phyloP scores from a whole-genome alignment of 2,888 invertebrate species.

The Eudemis profundana region DNA sequence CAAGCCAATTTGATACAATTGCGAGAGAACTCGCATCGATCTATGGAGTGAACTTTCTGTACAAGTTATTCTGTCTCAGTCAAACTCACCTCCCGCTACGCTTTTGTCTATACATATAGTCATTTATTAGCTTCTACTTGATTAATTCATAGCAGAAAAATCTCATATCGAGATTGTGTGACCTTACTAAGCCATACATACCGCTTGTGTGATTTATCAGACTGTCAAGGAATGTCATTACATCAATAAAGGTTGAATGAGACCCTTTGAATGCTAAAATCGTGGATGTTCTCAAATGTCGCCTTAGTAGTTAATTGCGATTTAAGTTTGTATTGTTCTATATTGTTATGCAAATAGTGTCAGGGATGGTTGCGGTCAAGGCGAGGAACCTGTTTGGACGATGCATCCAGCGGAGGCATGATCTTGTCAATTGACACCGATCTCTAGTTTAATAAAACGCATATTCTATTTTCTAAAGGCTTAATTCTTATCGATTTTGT shows the following conservation, averaged over 20 bases:
- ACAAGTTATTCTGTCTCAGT: not conserved
- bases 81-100: constrained; percentile 15
- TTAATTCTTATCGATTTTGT: not conserved
- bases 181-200: constrained; percentile 32
- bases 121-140: constrained; percentile 27
- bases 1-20: not conserved
- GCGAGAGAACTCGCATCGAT: not conserved
- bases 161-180: constrained; percentile 1
- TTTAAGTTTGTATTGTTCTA: constrained; percentile 41
- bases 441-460: constrained; percentile 27
- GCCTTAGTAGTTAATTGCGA: constrained; percentile 29
- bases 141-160: constrained; percentile 34
- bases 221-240: constrained; percentile 28
- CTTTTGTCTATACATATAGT: constrained; percentile 34
- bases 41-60: not conserved
- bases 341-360: constrained; percentile 66
- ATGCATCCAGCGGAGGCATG: constrained; percentile 27
- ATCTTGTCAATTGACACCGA: constrained; percentile 33
- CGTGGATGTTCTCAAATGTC: constrained; percentile 39
- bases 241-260: constrained; percentile 25
- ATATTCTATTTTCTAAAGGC: not conserved
- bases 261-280: constrained; percentile 37
- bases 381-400: constrained; percentile 56
- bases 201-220: constrained; percentile 23
- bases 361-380: constrained; percentile 79